A percentile compares a stretch with the other conserved stretches of the same genome.
Conservation (phyloP, 2,888 invertebrate species). For the Lydus trimaculatus region DNA sequence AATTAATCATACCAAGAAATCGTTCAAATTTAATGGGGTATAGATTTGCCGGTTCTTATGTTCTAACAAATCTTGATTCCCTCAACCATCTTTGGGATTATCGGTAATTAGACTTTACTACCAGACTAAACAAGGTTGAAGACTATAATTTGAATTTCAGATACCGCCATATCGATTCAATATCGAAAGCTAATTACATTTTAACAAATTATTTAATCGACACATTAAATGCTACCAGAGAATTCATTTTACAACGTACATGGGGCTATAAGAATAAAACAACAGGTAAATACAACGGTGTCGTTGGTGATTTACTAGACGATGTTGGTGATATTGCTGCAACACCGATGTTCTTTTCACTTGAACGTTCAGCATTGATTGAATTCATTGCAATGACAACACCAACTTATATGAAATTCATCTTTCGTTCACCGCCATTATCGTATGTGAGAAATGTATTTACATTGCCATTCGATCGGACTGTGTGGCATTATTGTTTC, state of each 20-base stretch:
- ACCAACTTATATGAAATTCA: constrained; percentile 65
- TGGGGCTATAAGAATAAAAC: constrained; percentile 66
- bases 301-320: constrained; percentile 66
- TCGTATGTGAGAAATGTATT: constrained; percentile 73
- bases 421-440: constrained; percentile 72
- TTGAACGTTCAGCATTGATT: constrained; percentile 54
- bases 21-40: constrained; percentile 48
- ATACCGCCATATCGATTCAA: constrained; percentile 49
- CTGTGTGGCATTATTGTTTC: constrained; percentile 69
- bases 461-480: constrained; percentile 68
- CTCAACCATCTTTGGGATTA: constrained; percentile 61
- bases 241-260: constrained; percentile 61
- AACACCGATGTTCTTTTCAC: constrained; percentile 57
- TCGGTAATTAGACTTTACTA: constrained; percentile 40
- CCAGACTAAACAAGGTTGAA: too few relatives aligned
- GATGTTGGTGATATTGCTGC: constrained; percentile 67
- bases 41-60: constrained; percentile 46
- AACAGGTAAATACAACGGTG: constrained; percentile 64
- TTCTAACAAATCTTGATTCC: constrained; percentile 57
- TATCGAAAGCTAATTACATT: constrained; percentile 67
- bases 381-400: constrained; percentile 68
- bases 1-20: constrained; percentile 35
- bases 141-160: constrained; percentile 35
- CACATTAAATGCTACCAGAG: constrained; percentile 64
- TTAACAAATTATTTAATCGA: constrained; percentile 65